Conservation (phyloP, 92 coral and sea anemone genomes). For the Parazoanthus darwini region DNA sequence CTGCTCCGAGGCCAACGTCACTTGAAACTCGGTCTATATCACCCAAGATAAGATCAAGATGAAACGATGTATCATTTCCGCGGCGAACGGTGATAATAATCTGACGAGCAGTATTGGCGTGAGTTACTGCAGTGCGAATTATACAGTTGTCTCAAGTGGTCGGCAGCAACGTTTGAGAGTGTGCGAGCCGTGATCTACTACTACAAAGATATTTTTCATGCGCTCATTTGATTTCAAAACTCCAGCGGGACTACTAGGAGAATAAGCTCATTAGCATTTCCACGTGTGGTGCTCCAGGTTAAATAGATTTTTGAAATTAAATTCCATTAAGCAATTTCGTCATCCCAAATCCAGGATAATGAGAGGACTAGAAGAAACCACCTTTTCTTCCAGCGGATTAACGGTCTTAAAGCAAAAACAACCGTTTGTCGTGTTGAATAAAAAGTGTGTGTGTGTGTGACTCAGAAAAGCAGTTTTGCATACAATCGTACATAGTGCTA, state of each 20-base stretch:
- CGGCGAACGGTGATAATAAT: not conserved
- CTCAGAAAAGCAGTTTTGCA: not conserved
- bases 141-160: not conserved
- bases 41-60: not conserved
- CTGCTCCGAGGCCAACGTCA: not conserved
- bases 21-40: not conserved
- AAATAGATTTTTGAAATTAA: not conserved
- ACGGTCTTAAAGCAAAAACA: not conserved
- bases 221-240: not conserved
- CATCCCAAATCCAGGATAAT: not conserved
- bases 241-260: not conserved
- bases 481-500: not conserved
- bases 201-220: not conserved
- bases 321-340: not conserved
- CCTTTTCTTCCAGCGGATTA: not conserved
- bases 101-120: not conserved
- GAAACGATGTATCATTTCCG: not conserved
- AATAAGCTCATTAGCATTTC: not conserved
- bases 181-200: too few relatives aligned
- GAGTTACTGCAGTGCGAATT: not conserved
- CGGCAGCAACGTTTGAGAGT: not conserved
- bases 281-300: not conserved
- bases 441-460: not conserved
- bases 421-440: not conserved
- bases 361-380: not conserved